Evolutionary conservation across 2,113 vertebrate genomes (phyloP), one percentile per base, ranked within the genome.

Genomic region (Osmerus eperlanus): DNA sequence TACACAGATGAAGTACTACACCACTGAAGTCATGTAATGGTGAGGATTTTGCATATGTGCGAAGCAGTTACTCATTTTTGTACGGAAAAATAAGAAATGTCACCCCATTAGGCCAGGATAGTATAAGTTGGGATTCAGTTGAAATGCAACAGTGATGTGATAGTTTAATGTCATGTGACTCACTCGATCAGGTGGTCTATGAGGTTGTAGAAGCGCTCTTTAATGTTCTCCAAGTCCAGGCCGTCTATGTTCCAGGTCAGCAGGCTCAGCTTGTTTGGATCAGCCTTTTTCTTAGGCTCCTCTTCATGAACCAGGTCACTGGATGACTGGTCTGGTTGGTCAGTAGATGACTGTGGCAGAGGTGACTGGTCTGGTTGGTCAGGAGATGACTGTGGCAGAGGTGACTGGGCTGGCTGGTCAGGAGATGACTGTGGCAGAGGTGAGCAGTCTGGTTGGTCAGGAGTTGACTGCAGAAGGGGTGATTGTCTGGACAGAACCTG

Each of bases 231-330:
- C 7, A n/a, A 0, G 81, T 95, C 92, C 79, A 95, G 78, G 13
- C 94, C 94, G 70, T 94, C 94, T 28, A 96, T 78, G 67, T 95
- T 96, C 95, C 94, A 95, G 28, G 90, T 91, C 65, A 96, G 80
- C 47, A 95, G 70, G 0, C 87, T 92, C 72, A 95, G 87, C 14
- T 68, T 74, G 68, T 91, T 91, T 16, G 86, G 91, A 54, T 94
- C 90, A 63, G 90, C 87, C 63, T 83, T 78, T 29, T 81, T 79
- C 51, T 5, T 70, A 51, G 41, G 64, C n/a, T 51, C 51, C 4
- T 51, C n/a, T n/a, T 65, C 9, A 3, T 64, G 7, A 15, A 8
- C 15, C 21, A 61, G 51, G 19, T 36, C 61, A 36, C 67, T 28
- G 32, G 52, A 12, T 80, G 32, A 12, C 41, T 23, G 61, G 3